phyloP scores from a whole-genome alignment of 2,113 vertebrate species.

The Engystomops pustulosus region DNA sequence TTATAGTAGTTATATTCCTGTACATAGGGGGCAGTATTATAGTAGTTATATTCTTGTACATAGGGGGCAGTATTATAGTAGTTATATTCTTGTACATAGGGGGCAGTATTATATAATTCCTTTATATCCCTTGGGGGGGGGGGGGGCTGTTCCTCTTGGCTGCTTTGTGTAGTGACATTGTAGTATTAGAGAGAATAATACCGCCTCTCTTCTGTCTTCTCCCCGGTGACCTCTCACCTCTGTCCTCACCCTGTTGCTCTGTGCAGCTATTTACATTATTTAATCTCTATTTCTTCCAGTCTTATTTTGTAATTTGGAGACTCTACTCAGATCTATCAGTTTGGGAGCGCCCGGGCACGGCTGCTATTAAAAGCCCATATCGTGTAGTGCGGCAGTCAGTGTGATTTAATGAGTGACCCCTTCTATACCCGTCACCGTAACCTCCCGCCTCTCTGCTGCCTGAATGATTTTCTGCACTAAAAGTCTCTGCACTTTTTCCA shows the following conservation, averaged over 20 bases:
- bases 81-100: not conserved
- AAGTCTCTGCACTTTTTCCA: not conserved
- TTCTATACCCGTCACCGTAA: not conserved
- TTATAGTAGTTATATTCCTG: slow-evolving; percentile 17
- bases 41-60: not conserved
- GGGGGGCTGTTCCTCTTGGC: not conserved
- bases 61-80: not conserved
- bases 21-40: not conserved
- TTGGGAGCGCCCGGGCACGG: not conserved
- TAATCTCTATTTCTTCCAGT: not conserved
- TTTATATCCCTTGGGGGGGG: not conserved
- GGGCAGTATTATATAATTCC: not conserved
- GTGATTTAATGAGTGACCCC: slow-evolving; percentile 48
- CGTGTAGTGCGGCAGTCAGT: slow-evolving; percentile 21
- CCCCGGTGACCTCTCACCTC: slow-evolving; percentile 5
- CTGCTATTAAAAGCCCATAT: slow-evolving; percentile 50
- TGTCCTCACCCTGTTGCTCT: not conserved
- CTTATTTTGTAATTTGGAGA: slow-evolving; percentile 5
- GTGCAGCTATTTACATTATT: slow-evolving; percentile 2
- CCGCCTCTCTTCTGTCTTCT: not conserved
- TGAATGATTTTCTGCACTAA: slow-evolving; percentile 39
- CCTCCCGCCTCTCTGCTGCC: not conserved
- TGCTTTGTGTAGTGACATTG: not conserved
- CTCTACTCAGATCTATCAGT: slow-evolving; percentile 25
- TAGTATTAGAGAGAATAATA: not conserved